Conservation (phyloP, 2,113 vertebrate genomes). For the Dolichallabes microphthalmus region DNA sequence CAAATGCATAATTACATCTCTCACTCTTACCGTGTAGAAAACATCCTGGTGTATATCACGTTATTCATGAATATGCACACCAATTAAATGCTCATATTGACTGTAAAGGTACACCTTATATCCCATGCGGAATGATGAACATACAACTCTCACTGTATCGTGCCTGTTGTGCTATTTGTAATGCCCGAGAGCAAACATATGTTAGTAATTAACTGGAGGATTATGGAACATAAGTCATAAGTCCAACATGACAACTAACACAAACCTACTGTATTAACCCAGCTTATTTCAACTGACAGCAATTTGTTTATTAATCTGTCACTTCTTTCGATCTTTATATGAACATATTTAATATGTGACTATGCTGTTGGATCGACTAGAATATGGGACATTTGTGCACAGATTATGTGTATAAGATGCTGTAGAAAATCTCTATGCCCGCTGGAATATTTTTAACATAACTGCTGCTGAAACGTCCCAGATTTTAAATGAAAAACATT, state of each 20-base stretch:
- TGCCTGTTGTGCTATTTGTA: not conserved
- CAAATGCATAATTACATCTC: slow-evolving; percentile 29
- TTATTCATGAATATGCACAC: not conserved
- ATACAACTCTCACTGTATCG: not conserved
- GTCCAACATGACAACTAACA: not conserved
- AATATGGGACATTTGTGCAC: not conserved
- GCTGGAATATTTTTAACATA: too few species aligned
- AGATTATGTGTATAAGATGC: not conserved
- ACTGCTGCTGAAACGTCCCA: too few species aligned
- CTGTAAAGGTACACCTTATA: not conserved
- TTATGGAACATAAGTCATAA: not conserved
- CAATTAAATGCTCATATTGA: not conserved
- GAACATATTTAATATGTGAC: not conserved
- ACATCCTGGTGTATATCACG: not conserved
- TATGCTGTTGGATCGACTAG: not conserved
- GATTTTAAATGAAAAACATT: too few species aligned
- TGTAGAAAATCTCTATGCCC: not conserved
- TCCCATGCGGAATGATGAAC: not conserved
- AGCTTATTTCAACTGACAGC: not conserved
- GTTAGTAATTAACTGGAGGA: not conserved
- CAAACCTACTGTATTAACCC: not conserved
- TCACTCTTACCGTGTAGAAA: slow-evolving; percentile 7
- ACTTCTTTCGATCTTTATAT: not conserved
- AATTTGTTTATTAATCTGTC: not conserved
- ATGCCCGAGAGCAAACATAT: not conserved